phyloP scores from a whole-genome alignment of 2,113 vertebrate genomes.

The Nyctibius bracteatus region DNA sequence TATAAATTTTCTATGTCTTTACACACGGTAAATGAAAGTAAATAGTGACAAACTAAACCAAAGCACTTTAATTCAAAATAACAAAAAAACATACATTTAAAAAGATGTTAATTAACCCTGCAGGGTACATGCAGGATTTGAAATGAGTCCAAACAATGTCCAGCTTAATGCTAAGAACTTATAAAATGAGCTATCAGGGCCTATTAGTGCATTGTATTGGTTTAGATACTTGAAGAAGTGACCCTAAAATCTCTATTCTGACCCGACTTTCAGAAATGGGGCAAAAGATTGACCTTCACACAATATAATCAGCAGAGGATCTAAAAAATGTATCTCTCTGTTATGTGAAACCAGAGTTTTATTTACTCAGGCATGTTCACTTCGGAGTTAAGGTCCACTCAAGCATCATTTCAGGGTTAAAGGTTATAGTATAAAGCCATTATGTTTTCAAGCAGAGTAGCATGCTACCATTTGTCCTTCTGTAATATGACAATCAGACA shows the following conservation, averaged over 20 bases:
- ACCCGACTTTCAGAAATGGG: conserved; percentile 69
- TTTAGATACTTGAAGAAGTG: conserved; percentile 75
- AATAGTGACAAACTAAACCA: not conserved
- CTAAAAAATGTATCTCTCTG: conserved; percentile 83
- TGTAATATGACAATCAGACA: conserved; percentile 58
- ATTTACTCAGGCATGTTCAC: conserved; percentile 74
- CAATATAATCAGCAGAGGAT: conserved; percentile 76
- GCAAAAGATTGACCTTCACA: conserved; percentile 67
- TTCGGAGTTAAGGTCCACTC: conserved; percentile 69
- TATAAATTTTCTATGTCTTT: not conserved
- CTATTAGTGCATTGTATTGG: conserved; percentile 74
- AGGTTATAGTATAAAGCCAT: conserved; percentile 67
- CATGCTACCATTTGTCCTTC: conserved; percentile 54
- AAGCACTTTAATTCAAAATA: conserved; percentile 11
- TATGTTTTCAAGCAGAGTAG: conserved; percentile 63
- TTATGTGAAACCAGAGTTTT: conserved; percentile 72
- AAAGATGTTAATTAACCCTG: conserved; percentile 64
- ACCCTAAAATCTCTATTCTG: conserved; percentile 73
- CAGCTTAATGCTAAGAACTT: conserved; percentile 63
- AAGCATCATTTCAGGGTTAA: conserved; percentile 70
- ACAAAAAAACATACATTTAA: conserved; percentile 1
- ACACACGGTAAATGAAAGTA: not conserved
- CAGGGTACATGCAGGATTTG: conserved; percentile 50
- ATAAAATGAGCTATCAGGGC: conserved; percentile 71
- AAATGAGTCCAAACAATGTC: conserved; percentile 61